Evolutionary conservation across 53 echinoderm and acorn worm genomes (phyloP).

Genomic region (Glandiceps talaboti): DNA sequence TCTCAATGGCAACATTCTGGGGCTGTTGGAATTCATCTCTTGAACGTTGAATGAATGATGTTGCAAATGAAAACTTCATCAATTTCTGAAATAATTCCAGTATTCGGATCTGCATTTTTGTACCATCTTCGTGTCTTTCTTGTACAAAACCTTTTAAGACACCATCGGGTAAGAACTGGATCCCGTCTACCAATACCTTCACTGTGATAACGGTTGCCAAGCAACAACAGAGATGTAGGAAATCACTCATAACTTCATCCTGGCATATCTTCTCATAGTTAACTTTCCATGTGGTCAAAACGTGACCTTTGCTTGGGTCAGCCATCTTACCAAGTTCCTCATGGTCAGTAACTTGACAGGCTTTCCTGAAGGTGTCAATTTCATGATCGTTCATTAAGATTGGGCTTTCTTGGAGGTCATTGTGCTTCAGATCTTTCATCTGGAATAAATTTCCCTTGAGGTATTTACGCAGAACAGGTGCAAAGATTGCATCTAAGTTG

Average conservation of each 20-base stretch:
- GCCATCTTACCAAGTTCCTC: not conserved
- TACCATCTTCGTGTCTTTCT: not conserved
- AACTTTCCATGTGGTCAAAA: not conserved
- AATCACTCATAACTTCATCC: not conserved
- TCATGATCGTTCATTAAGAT: not conserved
- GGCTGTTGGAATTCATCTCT: too few relatives aligned
- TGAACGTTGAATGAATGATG: not conserved
- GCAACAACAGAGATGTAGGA: not conserved
- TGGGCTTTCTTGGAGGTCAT: not conserved
- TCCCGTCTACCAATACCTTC: not conserved
- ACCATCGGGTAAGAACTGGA: not conserved
- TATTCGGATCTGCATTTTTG: not conserved
- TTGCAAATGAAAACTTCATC: not conserved
- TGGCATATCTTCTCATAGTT: not conserved
- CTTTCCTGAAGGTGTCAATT: not conserved
- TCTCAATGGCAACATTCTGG: too few relatives aligned
- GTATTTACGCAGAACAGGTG: not conserved
- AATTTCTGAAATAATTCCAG: not conserved
- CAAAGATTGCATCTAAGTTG: not conserved
- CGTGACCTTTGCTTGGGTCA: not conserved
- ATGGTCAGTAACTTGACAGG: not conserved
- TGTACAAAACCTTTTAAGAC: not conserved
- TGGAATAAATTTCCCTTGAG: not conserved
- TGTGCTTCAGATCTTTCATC: not conserved
- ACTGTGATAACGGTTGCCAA: not conserved